phyloP scores from a whole-genome alignment of 2,113 vertebrate genomes.

The Phalacrocorax aristotelis region DNA sequence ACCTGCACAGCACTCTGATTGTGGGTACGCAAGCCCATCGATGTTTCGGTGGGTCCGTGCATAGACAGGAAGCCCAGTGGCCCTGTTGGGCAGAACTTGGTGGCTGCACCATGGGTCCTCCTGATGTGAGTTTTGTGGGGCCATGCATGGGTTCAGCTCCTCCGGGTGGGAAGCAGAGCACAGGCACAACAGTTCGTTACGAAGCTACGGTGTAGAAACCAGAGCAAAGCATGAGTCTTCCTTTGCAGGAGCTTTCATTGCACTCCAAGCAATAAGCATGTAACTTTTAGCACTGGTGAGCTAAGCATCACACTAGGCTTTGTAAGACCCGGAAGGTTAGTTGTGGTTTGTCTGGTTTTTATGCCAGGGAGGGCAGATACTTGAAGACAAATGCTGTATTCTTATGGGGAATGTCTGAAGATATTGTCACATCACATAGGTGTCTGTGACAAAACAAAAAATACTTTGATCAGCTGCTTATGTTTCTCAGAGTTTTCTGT shows the following conservation, averaged over 20 bases:
- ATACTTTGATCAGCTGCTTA: slow-evolving; percentile 88
- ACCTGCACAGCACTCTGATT: neutral
- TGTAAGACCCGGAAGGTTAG: slow-evolving; percentile 65
- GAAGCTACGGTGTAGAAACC: neutral
- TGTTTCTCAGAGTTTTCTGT: slow-evolving; percentile 68
- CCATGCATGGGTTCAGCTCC: neutral
- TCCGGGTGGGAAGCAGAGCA: fast-evolving
- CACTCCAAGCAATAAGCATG: slow-evolving; percentile 32
- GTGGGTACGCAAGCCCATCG: fast-evolving
- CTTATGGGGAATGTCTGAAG: slow-evolving; percentile 59
- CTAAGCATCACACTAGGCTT: slow-evolving; percentile 75
- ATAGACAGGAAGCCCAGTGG: fast-evolving
- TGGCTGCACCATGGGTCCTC: neutral
- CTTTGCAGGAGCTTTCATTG: neutral
- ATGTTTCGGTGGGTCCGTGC: fast-evolving
- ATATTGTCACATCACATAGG: slow-evolving; percentile 48
- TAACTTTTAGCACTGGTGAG: slow-evolving; percentile 75
- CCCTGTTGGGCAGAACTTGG: neutral
- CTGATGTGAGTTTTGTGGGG: neutral
- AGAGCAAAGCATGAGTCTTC: neutral
- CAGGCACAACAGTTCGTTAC: neutral
- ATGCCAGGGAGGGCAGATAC: slow-evolving; percentile 59
- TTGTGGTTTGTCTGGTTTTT: slow-evolving; percentile 62
- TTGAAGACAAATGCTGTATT: slow-evolving; percentile 66
- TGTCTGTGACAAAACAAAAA: slow-evolving; percentile 64